phyloP scores from a whole-genome alignment of 2,113 vertebrate species.

The Propithecus coquereli region DNA sequence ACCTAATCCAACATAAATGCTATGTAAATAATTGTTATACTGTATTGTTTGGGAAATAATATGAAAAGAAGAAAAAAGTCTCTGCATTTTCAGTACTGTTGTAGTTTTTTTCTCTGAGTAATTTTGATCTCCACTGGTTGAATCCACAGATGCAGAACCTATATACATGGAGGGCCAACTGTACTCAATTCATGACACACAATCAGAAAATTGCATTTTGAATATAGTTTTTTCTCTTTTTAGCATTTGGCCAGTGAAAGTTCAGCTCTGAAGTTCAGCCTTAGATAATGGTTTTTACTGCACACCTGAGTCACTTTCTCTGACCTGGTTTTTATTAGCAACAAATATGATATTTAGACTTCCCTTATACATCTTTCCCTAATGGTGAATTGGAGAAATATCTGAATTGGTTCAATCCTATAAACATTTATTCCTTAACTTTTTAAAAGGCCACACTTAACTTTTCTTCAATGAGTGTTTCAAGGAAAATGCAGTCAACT shows the following conservation, averaged over 20 bases:
- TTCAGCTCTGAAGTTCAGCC: neutral
- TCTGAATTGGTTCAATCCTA: neutral
- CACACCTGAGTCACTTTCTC: neutral
- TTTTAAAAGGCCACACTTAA: neutral
- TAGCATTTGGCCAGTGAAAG: neutral
- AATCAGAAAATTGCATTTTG: neutral
- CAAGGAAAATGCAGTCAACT: neutral
- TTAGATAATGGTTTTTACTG: neutral
- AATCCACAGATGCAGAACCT: neutral
- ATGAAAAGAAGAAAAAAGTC: neutral
- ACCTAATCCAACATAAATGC: neutral
- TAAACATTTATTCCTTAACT: neutral
- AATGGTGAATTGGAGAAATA: neutral
- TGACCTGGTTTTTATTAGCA: neutral
- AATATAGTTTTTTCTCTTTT: neutral
- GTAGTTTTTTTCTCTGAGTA: neutral
- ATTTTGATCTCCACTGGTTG: neutral
- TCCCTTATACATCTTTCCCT: neutral
- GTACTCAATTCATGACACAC: neutral
- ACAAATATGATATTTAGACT: neutral
- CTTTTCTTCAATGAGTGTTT: neutral
- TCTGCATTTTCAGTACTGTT: neutral
- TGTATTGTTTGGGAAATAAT: neutral
- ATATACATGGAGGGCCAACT: neutral
- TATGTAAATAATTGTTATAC: no score